Evolutionary conservation across 1,140 invertebrate genomes (phyloP), one percentile per base, ranked within the genome.

Genomic region (Homalodisca vitripennis): DNA sequence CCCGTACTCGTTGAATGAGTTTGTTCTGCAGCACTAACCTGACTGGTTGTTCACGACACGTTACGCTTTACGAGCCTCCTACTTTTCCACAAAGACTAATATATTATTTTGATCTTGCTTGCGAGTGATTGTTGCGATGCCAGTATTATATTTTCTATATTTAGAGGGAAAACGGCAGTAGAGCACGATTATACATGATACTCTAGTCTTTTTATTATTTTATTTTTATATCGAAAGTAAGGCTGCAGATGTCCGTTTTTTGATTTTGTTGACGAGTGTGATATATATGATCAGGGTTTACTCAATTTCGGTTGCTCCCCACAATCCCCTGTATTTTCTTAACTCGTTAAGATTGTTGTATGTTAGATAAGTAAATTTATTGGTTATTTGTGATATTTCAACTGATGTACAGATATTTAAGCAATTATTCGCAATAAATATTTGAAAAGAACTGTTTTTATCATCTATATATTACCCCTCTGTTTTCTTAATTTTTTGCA

Each of bases 21-120:
- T 70, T 46, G 64, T 72, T n/a, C 6, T 55, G 14, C 53, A 70
- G 3, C 71, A 72, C 46, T 72, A 60, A 17, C 34, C 34, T 41
- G n/a, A n/a, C n/a, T n/a, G n/a, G n/a, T n/a, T n/a, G n/a, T n/a
- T n/a, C n/a, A n/a, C n/a, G n/a, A n/a, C n/a, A n/a, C n/a, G n/a
- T n/a, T n/a, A n/a, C n/a, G n/a, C n/a, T n/a, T n/a, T n/a, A n/a
- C n/a, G n/a, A n/a, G n/a, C n/a, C n/a, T n/a, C n/a, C n/a, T n/a
- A 17, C 6, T 17, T 41, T 41, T 41, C 17, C 6, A 17, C 34
- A 10, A 6, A 41, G 6, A 41, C 34, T 41, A 6, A 17, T 10
- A 10, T 41, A 17, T 17, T 41, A n/a, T 41, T 41, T 41, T 17
- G 17, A 41, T 41, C 34, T 17, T 41, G 17, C 34, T 10, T 41